phyloP scores from a whole-genome alignment of 2,797 vertebrate genomes.

The Tiaroga cobitis region DNA sequence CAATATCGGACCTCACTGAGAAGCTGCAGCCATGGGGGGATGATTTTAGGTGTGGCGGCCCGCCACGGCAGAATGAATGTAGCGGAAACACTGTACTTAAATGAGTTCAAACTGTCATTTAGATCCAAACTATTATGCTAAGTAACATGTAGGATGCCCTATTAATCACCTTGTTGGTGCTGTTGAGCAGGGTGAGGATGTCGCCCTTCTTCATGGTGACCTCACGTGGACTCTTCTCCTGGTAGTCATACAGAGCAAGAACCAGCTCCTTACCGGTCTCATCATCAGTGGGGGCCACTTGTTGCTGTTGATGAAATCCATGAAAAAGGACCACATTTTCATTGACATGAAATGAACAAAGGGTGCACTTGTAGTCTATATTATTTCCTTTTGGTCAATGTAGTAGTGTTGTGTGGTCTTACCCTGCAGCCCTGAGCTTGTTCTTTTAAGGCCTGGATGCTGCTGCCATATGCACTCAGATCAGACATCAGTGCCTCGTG shows the following conservation, averaged over 20 bases:
- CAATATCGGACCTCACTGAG: too few species aligned
- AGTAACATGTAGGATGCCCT: background rate
- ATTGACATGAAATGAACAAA: background rate
- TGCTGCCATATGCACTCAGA: conserved; percentile 95
- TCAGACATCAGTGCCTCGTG: conserved; percentile 99
- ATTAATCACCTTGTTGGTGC: conserved; percentile 92
- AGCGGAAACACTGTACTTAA: too few species aligned
- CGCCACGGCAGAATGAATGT: too few species aligned
- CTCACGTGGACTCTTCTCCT: conserved; percentile 98
- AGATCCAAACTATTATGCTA: background rate
- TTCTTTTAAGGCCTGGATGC: conserved; percentile 91
- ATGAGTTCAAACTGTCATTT: background rate
- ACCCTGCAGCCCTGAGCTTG: conserved; percentile 96
- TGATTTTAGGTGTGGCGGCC: too few species aligned
- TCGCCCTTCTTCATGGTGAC: conserved; percentile 99
- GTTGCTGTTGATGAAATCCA: conserved; percentile 83
- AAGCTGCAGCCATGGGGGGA: too few species aligned
- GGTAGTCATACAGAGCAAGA: conserved; percentile 96
- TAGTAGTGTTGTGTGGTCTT: conserved; percentile 60
- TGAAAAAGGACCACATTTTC: background rate
- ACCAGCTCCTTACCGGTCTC: conserved; percentile 98
- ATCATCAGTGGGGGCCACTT: conserved; percentile 99
- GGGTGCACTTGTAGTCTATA: background rate
- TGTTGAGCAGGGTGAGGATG: conserved; percentile 96
- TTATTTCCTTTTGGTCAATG: background rate